Evolutionary conservation across 2,113 vertebrate genomes (phyloP).

Genomic region (Nesogale talazaci): DNA sequence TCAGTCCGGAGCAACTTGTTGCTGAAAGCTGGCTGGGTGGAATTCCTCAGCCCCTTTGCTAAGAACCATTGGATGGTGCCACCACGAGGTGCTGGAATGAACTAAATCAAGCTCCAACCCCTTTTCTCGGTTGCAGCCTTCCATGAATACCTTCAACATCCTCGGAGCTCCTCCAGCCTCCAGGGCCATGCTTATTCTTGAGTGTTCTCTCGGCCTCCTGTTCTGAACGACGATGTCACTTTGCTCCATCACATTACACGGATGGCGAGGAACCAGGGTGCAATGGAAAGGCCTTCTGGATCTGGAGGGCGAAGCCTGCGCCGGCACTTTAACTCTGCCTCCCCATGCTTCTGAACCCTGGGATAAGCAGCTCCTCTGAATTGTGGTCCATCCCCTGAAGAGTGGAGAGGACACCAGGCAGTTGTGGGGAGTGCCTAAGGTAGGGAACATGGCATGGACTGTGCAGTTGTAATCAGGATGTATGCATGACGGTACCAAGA

Average conservation of each 20-base stretch:
- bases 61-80: constrained; percentile 55
- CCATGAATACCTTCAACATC: background rate
- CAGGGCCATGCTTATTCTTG: background rate
- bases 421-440: background rate
- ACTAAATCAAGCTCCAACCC: constrained; percentile 28
- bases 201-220: background rate
- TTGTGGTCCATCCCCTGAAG: background rate
- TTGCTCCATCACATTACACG: background rate
- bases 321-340: background rate
- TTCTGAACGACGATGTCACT: constrained; percentile 22
- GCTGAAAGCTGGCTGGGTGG: constrained; percentile 59
- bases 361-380: background rate
- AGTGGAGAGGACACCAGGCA: background rate
- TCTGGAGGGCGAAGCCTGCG: background rate
- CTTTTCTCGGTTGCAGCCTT: background rate
- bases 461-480: background rate
- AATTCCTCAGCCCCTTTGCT: constrained; percentile 63
- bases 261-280: background rate
- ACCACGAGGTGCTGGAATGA: constrained; percentile 38
- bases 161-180: background rate
- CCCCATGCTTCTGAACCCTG: background rate
- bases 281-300: background rate
- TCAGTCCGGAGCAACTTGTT: constrained; percentile 72
- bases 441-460: background rate
- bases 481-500: background rate